Evolutionary conservation across 2,113 vertebrate species (phyloP).

Genomic region (Pelecanus crispus): DNA sequence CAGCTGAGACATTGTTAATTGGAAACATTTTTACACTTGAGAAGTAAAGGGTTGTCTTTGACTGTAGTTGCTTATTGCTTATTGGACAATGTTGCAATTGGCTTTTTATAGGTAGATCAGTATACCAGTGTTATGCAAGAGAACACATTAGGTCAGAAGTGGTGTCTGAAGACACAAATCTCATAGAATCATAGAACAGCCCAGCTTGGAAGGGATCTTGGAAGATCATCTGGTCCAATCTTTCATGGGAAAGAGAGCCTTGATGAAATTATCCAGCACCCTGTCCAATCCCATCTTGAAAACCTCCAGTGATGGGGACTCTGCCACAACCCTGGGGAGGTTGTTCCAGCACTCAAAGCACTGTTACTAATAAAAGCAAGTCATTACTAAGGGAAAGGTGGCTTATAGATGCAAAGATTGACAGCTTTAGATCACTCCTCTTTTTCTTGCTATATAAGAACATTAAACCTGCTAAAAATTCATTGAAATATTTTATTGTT

Average conservation of each 20-base stretch:
- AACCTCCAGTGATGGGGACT: neutral
- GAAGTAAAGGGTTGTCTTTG: neutral
- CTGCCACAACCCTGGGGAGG: neutral
- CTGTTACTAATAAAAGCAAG: neutral
- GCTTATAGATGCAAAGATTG: neutral
- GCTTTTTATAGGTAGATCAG: neutral
- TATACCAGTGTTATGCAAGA: rapidly evolving
- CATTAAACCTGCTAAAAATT: neutral
- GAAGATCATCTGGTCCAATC: neutral
- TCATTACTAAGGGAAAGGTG: neutral
- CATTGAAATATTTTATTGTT: neutral
- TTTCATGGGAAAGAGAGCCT: neutral
- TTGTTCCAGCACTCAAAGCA: neutral
- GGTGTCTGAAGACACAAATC: neutral
- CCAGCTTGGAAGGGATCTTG: neutral
- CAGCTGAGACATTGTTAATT: neutral
- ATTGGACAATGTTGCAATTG: neutral
- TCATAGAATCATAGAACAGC: neutral
- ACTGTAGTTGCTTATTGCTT: neutral
- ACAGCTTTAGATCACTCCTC: neutral
- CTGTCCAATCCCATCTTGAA: neutral
- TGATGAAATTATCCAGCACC: neutral
- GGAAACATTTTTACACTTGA: neutral
- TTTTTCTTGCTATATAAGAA: neutral
- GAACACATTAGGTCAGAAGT: neutral